Evolutionary conservation across 2,113 vertebrate genomes (phyloP).

Genomic region (Myiozetetes cayanensis): DNA sequence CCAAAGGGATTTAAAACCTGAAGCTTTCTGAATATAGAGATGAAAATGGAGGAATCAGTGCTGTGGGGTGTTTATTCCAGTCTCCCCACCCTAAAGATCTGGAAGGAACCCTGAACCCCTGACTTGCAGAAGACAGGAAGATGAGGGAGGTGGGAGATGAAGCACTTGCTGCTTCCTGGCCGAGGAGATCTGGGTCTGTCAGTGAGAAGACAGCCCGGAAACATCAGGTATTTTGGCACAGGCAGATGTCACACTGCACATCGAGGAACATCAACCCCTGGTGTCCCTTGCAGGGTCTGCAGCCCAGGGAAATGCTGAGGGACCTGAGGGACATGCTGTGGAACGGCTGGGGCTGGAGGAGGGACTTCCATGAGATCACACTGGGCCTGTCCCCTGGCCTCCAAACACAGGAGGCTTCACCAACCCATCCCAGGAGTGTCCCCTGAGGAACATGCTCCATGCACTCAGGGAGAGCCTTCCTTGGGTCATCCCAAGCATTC

Average conservation of each 20-base stretch:
- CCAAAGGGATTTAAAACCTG: background rate
- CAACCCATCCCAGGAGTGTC: background rate
- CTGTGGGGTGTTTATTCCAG: background rate
- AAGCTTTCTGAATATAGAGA: background rate
- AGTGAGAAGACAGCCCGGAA: background rate
- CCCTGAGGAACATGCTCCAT: background rate
- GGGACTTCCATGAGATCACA: background rate
- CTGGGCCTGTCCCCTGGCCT: background rate
- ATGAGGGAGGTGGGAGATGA: background rate
- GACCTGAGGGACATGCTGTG: background rate
- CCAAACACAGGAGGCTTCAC: background rate
- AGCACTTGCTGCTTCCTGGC: background rate
- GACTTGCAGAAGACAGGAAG: background rate
- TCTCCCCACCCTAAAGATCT: background rate
- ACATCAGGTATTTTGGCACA: background rate
- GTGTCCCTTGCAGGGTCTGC: background rate
- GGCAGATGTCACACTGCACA: background rate
- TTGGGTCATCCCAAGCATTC: background rate
- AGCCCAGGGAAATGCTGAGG: background rate
- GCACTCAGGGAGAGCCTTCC: background rate
- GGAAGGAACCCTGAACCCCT: background rate
- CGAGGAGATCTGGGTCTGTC: background rate
- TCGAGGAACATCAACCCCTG: background rate
- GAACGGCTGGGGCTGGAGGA: background rate
- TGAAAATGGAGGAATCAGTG: background rate